Evolutionary conservation across 2,888 invertebrate genomes (phyloP).

Genomic region (Lamellibrachia satsuma): DNA sequence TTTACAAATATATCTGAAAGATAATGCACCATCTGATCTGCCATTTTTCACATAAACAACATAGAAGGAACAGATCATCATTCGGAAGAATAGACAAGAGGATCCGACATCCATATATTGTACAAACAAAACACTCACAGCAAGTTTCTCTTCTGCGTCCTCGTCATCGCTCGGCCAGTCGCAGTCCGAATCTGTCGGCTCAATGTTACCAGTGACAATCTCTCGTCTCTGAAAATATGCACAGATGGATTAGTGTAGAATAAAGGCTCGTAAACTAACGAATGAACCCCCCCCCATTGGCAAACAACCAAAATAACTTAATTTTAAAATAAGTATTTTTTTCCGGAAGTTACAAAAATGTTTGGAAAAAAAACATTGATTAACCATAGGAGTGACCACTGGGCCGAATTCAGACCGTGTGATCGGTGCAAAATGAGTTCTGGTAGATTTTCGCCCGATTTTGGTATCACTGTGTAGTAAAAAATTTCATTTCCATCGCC

Average conservation of each 20-base stretch:
- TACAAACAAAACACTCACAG: slow-evolving; percentile 41
- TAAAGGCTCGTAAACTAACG: not conserved
- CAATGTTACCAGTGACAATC: slow-evolving; percentile 75
- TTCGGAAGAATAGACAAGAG: not conserved
- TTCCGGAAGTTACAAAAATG: too few species aligned
- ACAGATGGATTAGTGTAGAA: not conserved
- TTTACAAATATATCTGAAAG: not conserved
- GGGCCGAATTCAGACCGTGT: too few species aligned
- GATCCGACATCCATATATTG: not conserved
- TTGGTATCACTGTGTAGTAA: too few species aligned
- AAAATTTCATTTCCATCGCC: too few species aligned
- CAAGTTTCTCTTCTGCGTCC: slow-evolving; percentile 67
- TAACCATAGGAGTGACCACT: too few species aligned
- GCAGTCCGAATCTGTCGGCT: slow-evolving; percentile 90
- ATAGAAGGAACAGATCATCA: not conserved
- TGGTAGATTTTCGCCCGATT: too few species aligned
- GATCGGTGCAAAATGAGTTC: too few species aligned
- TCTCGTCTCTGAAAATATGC: slow-evolving; percentile 62
- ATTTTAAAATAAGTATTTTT: too few species aligned
- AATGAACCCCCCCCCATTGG: too few species aligned
- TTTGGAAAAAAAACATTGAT: too few species aligned
- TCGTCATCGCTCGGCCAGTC: slow-evolving; percentile 87
- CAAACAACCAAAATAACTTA: too few species aligned
- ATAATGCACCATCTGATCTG: slow-evolving; percentile 18
- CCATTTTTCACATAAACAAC: not conserved